phyloP scores from a whole-genome alignment of 2,797 vertebrate species.

The Arremon brunneinucha region DNA sequence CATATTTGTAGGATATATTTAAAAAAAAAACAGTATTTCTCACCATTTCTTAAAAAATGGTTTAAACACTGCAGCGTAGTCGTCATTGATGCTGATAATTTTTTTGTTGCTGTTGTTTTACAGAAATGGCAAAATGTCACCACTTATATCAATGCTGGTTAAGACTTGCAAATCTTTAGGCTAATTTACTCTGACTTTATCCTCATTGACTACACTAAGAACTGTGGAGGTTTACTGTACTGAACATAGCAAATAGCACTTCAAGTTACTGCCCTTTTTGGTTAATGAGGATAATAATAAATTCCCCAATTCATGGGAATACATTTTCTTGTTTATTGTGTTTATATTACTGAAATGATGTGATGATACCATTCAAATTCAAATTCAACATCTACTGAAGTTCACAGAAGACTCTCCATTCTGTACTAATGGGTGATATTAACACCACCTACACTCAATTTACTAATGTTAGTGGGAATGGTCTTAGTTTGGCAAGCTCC shows the following conservation, averaged over 20 bases:
- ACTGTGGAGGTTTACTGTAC: neutral
- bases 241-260: neutral
- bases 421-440: neutral
- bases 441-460: neutral
- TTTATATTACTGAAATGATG: neutral
- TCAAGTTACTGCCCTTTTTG: neutral
- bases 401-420: neutral
- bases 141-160: neutral
- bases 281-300: neutral
- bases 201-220: neutral
- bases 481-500: neutral
- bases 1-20: neutral
- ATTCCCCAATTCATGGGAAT: neutral
- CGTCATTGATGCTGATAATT: neutral
- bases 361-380: neutral
- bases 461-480: neutral
- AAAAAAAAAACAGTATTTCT: neutral
- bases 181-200: slow-evolving; percentile 12
- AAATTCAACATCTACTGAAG: neutral
- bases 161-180: neutral
- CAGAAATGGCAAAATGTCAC: neutral
- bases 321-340: neutral
- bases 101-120: neutral
- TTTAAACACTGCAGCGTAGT: neutral
- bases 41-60: neutral